Evolutionary conservation across 2,888 invertebrate species (phyloP).

Genomic region (Uropetala carovei): DNA sequence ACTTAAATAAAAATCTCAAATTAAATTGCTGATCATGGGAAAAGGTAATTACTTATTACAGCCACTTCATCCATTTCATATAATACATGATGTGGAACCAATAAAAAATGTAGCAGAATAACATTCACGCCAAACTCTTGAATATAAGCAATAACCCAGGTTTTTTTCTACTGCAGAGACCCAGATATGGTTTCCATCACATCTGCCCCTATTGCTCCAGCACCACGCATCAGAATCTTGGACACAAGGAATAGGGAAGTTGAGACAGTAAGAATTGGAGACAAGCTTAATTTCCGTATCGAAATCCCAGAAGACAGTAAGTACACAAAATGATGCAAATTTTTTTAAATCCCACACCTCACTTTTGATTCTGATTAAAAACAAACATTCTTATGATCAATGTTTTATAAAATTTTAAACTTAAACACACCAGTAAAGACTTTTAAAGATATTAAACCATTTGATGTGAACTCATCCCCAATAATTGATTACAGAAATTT

Average conservation of each 20-base stretch:
- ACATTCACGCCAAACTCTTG: not conserved
- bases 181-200: conserved; percentile 98
- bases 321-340: conserved; percentile 72
- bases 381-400: not conserved
- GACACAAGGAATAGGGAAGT: conserved; percentile 92
- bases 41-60: too few relatives aligned
- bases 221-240: conserved; percentile 94
- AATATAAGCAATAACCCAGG: not conserved
- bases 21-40: too few relatives aligned
- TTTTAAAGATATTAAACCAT: not conserved
- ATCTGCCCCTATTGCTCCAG: conserved; percentile 95
- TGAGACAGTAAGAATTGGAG: conserved; percentile 95
- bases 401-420: not conserved
- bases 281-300: conserved; percentile 95
- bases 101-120: not conserved
- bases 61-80: not conserved
- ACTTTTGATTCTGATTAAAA: not conserved
- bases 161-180: conserved; percentile 79
- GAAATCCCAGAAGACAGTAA: conserved; percentile 97
- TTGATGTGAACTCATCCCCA: not conserved
- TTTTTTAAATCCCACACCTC: not conserved
- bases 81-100: not conserved
- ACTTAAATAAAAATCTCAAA: too few relatives aligned
- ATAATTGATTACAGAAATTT: conserved; percentile 52
- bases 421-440: not conserved